These are phyloP conservation scores for Neosilurus hyrtlii DNA, from an alignment of 2,797 vertebrate species.

Conservation along the genomic window DNA sequence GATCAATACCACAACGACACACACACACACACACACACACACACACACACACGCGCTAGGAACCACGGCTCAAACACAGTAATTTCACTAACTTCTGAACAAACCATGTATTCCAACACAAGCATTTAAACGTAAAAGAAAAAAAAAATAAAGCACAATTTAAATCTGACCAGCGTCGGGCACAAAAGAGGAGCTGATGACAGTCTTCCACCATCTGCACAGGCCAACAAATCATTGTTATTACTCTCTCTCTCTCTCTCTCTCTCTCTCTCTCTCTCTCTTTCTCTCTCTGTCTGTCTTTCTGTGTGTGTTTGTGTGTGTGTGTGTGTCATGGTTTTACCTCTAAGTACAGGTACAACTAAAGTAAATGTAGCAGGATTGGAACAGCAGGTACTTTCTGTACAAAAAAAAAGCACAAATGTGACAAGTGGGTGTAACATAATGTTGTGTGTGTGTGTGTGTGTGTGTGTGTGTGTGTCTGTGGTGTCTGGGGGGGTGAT, in stretches of 20 bases:
- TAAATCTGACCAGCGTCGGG: neutral
- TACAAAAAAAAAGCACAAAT: neutral
- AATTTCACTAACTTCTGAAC: neutral
- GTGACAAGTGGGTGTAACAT: neutral
- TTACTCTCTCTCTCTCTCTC: no score
- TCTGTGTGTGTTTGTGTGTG: neutral
- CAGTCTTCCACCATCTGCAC: neutral
- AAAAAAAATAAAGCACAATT: neutral
- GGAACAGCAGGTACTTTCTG: neutral
- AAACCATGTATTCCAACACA: neutral
- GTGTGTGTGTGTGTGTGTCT: slow-evolving; percentile 6
- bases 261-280: no score
- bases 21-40: no score
- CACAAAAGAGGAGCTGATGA: neutral
- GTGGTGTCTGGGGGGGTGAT: neutral
- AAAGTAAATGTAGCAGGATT: neutral
- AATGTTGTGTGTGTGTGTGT: slow-evolving; percentile 8
- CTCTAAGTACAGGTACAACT: neutral
- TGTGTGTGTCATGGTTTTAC: neutral
- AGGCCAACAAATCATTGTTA: neutral
- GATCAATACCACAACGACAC: slow-evolving; percentile 5
- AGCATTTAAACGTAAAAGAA: neutral
- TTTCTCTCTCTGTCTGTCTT: neutral
- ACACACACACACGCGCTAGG: no score
- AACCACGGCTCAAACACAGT: neutral